Percentiles rank a stretch among this genome's conserved stretches.
Evolutionary conservation across 1,140 invertebrate species (phyloP).

Genomic region (Penaeus chinensis): DNA sequence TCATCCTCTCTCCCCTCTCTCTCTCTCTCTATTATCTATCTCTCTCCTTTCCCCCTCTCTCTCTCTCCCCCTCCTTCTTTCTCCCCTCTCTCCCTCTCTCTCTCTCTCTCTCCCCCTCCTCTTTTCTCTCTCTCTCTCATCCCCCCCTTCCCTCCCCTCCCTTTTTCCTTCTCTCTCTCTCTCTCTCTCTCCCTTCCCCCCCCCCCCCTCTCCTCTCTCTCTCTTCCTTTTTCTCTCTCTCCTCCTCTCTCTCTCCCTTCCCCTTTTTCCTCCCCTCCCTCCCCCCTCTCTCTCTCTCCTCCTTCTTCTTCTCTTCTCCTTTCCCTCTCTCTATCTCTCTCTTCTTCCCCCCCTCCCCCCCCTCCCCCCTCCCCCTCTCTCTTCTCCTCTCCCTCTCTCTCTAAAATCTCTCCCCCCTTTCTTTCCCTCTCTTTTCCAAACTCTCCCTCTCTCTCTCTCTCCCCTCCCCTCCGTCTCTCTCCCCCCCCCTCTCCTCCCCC

Average conservation of each 20-base stretch:
- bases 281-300: neutral
- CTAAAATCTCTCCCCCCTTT: neutral
- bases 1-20: neutral
- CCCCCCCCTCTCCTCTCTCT: neutral
- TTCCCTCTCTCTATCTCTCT: neutral
- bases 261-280: neutral
- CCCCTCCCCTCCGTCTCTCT: neutral
- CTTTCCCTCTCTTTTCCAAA: neutral
- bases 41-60: neutral
- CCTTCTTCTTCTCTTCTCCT: neutral
- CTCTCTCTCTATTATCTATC: neutral
- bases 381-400: neutral
- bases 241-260: neutral
- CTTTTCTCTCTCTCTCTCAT: neutral
- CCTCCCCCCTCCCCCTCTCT: neutral
- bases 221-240: neutral
- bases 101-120: no score
- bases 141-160: neutral
- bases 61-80: neutral
- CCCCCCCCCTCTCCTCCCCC: neutral
- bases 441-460: neutral
- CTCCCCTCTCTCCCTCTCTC: neutral
- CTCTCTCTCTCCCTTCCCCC: slow-evolving; percentile 8
- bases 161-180: no score
- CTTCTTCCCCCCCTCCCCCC: neutral